Evolutionary conservation across 2,113 vertebrate genomes (phyloP).

Genomic region (Capreolus pygargus): DNA sequence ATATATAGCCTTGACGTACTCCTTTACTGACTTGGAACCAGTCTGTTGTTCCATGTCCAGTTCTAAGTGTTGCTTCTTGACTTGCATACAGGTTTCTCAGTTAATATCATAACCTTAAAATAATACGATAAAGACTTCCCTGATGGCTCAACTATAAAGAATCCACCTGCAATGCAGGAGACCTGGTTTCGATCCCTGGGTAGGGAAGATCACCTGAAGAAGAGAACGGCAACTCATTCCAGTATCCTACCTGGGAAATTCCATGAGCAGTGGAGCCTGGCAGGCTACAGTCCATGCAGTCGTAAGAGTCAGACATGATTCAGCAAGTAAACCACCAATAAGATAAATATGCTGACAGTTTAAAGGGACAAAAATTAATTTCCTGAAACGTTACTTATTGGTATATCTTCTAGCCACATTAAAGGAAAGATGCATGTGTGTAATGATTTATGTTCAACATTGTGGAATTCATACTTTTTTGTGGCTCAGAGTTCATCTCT

Average conservation of each 20-base stretch:
- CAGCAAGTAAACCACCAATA: background rate
- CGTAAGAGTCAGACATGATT: background rate
- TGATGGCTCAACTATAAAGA: background rate
- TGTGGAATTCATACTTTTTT: background rate
- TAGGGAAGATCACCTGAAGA: background rate
- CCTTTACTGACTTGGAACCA: background rate
- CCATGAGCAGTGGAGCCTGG: background rate
- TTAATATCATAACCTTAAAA: background rate
- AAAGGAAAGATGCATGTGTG: background rate
- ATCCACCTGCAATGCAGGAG: background rate
- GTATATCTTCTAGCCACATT: background rate
- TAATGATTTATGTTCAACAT: background rate
- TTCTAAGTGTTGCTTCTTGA: background rate
- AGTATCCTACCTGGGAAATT: background rate
- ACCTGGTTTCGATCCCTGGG: background rate
- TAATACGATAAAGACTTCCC: background rate
- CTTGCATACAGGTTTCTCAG: background rate
- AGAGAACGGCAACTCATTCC: background rate
- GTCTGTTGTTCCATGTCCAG: background rate
- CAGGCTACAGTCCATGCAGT: accelerated
- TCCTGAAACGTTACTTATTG: background rate
- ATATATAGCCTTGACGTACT: background rate
- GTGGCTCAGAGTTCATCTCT: background rate
- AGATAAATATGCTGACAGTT: background rate
- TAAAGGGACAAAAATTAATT: conserved; percentile 13